Percentiles rank a stretch among this genome's conserved stretches.
phyloP scores from a whole-genome alignment of 1,140 invertebrate species.

The Zaprionus tsacasi region DNA sequence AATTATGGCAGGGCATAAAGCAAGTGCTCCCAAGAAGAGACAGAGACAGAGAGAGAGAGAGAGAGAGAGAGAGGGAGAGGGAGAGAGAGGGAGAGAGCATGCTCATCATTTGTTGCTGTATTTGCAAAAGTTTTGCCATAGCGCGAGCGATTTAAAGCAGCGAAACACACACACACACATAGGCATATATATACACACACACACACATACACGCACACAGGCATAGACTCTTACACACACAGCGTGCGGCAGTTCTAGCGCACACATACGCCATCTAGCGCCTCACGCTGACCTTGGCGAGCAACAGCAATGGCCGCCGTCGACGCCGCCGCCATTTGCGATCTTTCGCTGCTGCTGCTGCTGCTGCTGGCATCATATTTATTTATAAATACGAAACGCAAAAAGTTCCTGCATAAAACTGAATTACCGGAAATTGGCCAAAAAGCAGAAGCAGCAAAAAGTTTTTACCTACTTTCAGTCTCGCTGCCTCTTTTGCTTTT shows the following conservation, averaged over 20 bases:
- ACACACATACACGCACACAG: not conserved
- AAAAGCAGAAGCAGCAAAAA: slow-evolving; percentile 60
- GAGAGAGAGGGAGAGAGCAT: not conserved
- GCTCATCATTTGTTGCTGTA: slow-evolving; percentile 49
- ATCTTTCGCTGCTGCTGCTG: slow-evolving; percentile 12
- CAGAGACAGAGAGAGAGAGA: not conserved
- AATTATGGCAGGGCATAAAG: slow-evolving; percentile 59
- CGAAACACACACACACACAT: slow-evolving; percentile 23
- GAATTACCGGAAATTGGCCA: slow-evolving; percentile 82
- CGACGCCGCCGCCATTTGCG: not conserved
- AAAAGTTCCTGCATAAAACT: slow-evolving; percentile 81
- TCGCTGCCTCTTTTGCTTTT: slow-evolving; percentile 12
- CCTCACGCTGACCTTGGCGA: slow-evolving; percentile 43
- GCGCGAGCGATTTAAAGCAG: slow-evolving; percentile 41
- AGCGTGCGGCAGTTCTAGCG: too few species aligned
- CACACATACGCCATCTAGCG: not conserved
- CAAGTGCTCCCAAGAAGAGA: slow-evolving; percentile 33
- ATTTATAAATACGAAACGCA: slow-evolving; percentile 61
- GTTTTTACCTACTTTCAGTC: slow-evolving; percentile 64
- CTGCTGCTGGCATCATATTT: slow-evolving; percentile 52
- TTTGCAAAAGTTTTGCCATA: slow-evolving; percentile 49
- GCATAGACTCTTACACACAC: slow-evolving; percentile 3
- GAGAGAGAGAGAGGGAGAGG: too few species aligned
- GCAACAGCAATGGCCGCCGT: too few species aligned
- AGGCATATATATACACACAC: slow-evolving; percentile 19